Base-by-base conservation (phyloP, 1,140 invertebrate species). In the Euwallacea fornicatus region DNA sequence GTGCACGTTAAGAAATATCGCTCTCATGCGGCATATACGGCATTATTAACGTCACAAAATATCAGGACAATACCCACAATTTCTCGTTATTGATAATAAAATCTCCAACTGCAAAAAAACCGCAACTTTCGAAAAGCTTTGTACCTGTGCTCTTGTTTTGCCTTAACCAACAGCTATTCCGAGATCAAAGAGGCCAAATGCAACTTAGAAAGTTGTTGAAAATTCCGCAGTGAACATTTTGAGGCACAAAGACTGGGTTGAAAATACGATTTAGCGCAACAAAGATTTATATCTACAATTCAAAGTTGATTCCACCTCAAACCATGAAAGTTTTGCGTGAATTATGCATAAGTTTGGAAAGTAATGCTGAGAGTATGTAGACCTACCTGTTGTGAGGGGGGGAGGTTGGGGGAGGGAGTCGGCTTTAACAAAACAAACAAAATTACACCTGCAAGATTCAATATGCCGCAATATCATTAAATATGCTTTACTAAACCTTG, bases 231-330 rank as follows among this genome's bases (percentile, higher is more conserved):
- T 10, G 58, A 60, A 42, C 10, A 42, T 60, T 60, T 56, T 56
- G 9, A 10, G 41, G 7, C 58, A 33, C 16, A 33, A 41, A 60
- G 42, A 16, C 10, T 8, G 7, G 41, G 16, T 13, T 41, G 42
- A 41, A 60, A 60, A 60, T 42, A 42, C 58, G 58, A 60, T 60
- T 60, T 42, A 10, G 10, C 16, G 58, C 58, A 60, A 60, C 58
- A 60, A 60, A 60, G 58, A 60, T 60, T 60, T 60, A 60, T 60
- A 60, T 60, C 42, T 60, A 60, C 21, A 60, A 60, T 42, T 60
- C 58, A 60, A 60, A 60, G 58, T 60, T 15, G 13, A 42, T 42
- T 33, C 58, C 11, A 41, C 8, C 58, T 60, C 13, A 56, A 16
- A 21, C 11, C 2, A 56, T 15, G 16, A 21, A 56, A 56, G 54